Conservation (phyloP, 2,113 vertebrate genomes). For the Otocyon megalotis region DNA sequence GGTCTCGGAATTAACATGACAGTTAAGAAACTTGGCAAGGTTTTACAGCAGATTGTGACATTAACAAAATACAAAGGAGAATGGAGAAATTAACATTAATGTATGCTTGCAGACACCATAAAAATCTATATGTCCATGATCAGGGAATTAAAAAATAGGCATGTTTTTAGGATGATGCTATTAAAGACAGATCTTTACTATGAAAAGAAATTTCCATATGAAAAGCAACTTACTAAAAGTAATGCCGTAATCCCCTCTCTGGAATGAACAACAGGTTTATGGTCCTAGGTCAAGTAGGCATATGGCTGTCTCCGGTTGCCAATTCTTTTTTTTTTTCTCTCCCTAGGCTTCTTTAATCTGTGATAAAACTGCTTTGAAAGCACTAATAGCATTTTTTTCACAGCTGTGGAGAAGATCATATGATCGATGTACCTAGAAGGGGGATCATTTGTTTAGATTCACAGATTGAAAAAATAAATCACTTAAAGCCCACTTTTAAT, state of each 20-base stretch:
- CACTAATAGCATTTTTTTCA: conserved; percentile 84
- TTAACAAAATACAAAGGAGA: conserved; percentile 92
- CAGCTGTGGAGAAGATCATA: conserved; percentile 86
- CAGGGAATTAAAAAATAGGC: conserved; percentile 88
- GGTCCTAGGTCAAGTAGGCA: conserved; percentile 89
- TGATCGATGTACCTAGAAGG: conserved; percentile 82
- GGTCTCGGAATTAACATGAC: conserved; percentile 93
- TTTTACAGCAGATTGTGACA: conserved; percentile 92
- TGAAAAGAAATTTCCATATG: conserved; percentile 92
- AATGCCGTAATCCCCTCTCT: conserved; percentile 87
- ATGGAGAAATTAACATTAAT: conserved; percentile 90
- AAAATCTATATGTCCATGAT: conserved; percentile 91
- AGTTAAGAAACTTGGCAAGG: conserved; percentile 93
- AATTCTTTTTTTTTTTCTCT: conserved; percentile 72
- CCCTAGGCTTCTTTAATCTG: conserved; percentile 83
- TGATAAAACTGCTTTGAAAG: conserved; percentile 87
- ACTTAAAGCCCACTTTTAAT: conserved; percentile 63
- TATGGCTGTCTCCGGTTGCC: conserved; percentile 87
- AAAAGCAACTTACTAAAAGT: conserved; percentile 90
- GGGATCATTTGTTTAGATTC: conserved; percentile 85
- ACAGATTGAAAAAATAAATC: conserved; percentile 85
- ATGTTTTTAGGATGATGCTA: conserved; percentile 88
- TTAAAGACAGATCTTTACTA: conserved; percentile 88
- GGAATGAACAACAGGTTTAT: conserved; percentile 90
- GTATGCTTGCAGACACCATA: conserved; percentile 89